A percentile compares a stretch with the other conserved stretches of the same genome.
Conservation (phyloP, 2,888 invertebrate genomes). For the Pseudolycoriella hygida region DNA sequence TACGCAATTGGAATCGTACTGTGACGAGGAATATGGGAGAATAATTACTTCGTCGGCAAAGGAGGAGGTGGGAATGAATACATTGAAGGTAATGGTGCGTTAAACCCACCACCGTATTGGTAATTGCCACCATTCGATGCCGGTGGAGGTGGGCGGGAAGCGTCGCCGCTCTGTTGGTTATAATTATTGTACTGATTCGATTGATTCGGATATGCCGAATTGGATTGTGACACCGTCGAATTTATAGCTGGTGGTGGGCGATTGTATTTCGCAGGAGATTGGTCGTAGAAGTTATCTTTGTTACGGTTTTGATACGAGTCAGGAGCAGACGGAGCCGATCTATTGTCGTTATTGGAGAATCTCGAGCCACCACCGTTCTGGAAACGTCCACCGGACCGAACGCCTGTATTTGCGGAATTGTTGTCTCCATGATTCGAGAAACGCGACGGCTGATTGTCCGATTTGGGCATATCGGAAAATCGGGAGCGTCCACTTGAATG, state of each 20-base stretch:
- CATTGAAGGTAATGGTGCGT: slow-evolving; percentile 15
- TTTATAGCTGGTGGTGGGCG: slow-evolving; percentile 2
- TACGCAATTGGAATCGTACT: background rate
- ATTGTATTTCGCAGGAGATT: background rate
- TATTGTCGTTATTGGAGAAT: background rate
- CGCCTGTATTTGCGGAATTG: background rate
- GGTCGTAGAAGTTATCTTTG: background rate
- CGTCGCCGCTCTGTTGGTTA: background rate
- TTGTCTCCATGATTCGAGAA: background rate
- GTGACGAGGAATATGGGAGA: background rate
- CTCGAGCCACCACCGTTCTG: background rate
- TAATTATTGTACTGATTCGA: background rate
- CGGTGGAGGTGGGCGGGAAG: background rate
- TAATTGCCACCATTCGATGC: slow-evolving; percentile 1
- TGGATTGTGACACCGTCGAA: background rate
- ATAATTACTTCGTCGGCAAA: slow-evolving; percentile 1
- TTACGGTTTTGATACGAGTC: background rate
- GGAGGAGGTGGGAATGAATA: slow-evolving; percentile 28
- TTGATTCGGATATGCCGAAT: background rate
- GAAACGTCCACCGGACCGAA: background rate
- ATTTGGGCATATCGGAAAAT: background rate
- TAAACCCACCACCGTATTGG: background rate
- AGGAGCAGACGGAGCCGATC: background rate
- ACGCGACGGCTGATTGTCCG: background rate
- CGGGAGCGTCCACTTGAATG: background rate